Evolutionary conservation across 2,113 vertebrate genomes (phyloP).

Genomic region (Chelonoidis abingdonii): DNA sequence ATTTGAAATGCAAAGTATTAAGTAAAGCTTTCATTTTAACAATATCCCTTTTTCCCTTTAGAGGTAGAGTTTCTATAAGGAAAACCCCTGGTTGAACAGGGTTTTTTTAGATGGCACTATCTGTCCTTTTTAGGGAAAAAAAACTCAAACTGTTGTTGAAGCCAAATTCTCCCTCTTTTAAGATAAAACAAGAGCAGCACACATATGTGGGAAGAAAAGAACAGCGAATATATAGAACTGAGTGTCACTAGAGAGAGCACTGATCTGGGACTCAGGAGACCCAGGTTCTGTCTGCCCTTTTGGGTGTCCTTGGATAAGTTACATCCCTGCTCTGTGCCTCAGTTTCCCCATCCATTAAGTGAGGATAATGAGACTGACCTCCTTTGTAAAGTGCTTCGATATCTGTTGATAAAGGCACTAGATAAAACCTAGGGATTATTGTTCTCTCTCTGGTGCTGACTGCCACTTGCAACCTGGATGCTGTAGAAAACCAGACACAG

Average conservation of each 20-base stretch:
- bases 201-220: background rate
- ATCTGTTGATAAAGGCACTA: too few species aligned
- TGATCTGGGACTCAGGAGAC: too few species aligned
- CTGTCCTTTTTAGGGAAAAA: background rate
- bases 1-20: background rate
- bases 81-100: background rate
- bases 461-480: background rate
- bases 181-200: background rate
- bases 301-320: background rate
- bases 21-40: background rate
- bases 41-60: background rate
- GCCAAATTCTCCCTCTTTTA: background rate
- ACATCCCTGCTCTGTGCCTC: background rate
- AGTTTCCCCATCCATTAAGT: background rate
- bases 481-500: background rate
- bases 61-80: background rate
- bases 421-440: too few species aligned
- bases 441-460: background rate
- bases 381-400: background rate
- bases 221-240: background rate
- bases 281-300: background rate
- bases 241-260: background rate
- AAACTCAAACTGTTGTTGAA: background rate
- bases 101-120: background rate
- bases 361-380: background rate